Percentiles rank a stretch among this genome's conserved stretches.
Conservation (phyloP, 2,888 invertebrate genomes). For the Ophion ventricosus region DNA sequence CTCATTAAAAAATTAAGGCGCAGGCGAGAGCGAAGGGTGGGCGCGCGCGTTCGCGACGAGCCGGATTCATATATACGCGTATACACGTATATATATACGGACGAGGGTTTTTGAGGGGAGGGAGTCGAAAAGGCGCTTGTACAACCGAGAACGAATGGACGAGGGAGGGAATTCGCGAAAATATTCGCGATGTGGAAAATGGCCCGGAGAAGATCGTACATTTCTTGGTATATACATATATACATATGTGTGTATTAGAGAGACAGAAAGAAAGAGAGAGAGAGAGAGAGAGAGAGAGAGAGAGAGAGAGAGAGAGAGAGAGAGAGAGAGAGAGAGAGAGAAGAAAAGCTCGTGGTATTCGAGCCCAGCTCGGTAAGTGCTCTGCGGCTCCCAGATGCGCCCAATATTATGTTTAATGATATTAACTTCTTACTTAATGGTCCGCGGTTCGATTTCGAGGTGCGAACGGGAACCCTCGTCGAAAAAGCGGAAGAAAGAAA, state of each 20-base stretch:
- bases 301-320: no score
- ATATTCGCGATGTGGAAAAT: slow-evolving; percentile 67
- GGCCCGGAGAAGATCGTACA: slow-evolving; percentile 56
- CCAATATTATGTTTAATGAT: slow-evolving; percentile 84
- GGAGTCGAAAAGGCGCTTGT: slow-evolving; percentile 55
- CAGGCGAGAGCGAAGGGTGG: slow-evolving; percentile 72
- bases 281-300: slow-evolving; percentile 47
- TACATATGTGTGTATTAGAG: slow-evolving; percentile 57
- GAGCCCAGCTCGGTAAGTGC: slow-evolving; percentile 80
- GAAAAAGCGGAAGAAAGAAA: slow-evolving; percentile 55
- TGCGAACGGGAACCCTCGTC: slow-evolving; percentile 73
- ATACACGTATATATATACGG: slow-evolving; percentile 12
- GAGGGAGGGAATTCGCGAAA: slow-evolving; percentile 66
- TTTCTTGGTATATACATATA: slow-evolving; percentile 60
- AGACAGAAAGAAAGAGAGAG: no score
- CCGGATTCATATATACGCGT: slow-evolving; percentile 3
- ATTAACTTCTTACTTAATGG: slow-evolving; percentile 84
- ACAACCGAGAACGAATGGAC: slow-evolving; percentile 65
- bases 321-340: slow-evolving; percentile 45
- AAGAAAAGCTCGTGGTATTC: slow-evolving; percentile 60
- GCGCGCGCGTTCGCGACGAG: slow-evolving; percentile 18
- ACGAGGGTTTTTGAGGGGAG: slow-evolving; percentile 42
- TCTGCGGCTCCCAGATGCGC: slow-evolving; percentile 83
- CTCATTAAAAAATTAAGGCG: slow-evolving; percentile 86
- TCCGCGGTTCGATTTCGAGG: slow-evolving; percentile 83